phyloP scores from a whole-genome alignment of 2,797 vertebrate genomes.

The Remorina albescens region DNA sequence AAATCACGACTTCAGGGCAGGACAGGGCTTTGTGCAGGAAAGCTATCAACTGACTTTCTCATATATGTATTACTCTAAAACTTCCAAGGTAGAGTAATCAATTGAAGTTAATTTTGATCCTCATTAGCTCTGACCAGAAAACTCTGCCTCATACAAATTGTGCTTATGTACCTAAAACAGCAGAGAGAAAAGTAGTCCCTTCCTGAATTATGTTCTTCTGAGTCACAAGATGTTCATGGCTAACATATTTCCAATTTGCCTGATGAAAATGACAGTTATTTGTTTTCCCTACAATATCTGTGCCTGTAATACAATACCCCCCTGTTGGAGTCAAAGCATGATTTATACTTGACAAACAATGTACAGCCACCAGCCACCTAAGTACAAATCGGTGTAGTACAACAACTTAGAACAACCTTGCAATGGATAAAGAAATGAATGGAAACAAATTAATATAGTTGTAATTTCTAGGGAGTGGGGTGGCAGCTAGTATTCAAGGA shows the following conservation, averaged over 20 bases:
- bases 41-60: slow-evolving; percentile 34
- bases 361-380: not conserved
- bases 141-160: not conserved
- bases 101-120: not conserved
- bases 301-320: not conserved
- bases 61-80: slow-evolving; percentile 31
- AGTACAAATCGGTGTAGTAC: not conserved
- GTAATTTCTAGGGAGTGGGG: not conserved
- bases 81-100: slow-evolving; percentile 16
- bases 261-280: not conserved
- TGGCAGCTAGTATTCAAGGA: not conserved
- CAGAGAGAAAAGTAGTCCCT: not conserved
- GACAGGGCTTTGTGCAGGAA: slow-evolving; percentile 15
- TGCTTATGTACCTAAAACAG: not conserved
- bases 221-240: not conserved
- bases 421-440: no score
- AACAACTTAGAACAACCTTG: not conserved
- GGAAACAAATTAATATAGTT: not conserved
- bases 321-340: not conserved
- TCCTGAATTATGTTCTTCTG: not conserved
- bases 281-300: not conserved
- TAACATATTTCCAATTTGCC: not conserved
- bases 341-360: not conserved
- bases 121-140: not conserved
- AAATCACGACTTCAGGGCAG: slow-evolving; percentile 65